Evolutionary conservation across 2,113 vertebrate genomes (phyloP).

Genomic region (Natator depressus): DNA sequence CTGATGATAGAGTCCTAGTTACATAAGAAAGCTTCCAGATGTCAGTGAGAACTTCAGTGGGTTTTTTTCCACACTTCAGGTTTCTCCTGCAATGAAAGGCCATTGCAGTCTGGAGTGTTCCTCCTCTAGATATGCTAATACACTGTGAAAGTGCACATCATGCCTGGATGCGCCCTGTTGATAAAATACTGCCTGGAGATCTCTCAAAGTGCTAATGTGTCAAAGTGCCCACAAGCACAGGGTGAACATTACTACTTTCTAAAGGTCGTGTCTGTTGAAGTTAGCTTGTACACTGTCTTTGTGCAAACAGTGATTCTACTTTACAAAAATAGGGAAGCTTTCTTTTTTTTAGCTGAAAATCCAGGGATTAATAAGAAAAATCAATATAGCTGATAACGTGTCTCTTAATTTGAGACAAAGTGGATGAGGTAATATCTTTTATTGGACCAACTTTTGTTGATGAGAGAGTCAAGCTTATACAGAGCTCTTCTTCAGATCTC

Average conservation of each 20-base stretch:
- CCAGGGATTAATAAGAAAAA: background rate
- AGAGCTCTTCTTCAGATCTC: background rate
- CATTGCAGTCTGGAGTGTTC: background rate
- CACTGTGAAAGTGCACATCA: slow-evolving; percentile 63
- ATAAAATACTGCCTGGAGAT: slow-evolving; percentile 60
- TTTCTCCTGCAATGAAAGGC: slow-evolving; percentile 43
- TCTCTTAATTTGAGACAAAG: background rate
- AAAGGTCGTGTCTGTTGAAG: slow-evolving; percentile 62
- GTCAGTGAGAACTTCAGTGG: background rate
- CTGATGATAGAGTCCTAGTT: background rate
- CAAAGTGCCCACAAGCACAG: slow-evolving; percentile 36
- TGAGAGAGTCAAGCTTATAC: background rate
- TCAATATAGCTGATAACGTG: background rate
- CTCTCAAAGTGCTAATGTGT: slow-evolving; percentile 47
- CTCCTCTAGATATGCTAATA: slow-evolving; percentile 65
- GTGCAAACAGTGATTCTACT: background rate
- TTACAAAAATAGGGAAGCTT: background rate
- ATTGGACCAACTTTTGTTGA: background rate
- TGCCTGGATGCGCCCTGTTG: slow-evolving; percentile 66
- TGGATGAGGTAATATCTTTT: background rate
- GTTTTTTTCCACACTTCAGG: background rate
- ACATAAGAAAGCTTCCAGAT: background rate
- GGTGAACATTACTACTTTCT: slow-evolving; percentile 21
- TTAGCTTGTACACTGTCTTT: background rate
- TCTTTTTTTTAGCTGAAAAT: background rate